Evolutionary conservation across 2,113 vertebrate species (phyloP), one percentile per base, ranked within the genome.

Genomic region (Clarias gariepinus): DNA sequence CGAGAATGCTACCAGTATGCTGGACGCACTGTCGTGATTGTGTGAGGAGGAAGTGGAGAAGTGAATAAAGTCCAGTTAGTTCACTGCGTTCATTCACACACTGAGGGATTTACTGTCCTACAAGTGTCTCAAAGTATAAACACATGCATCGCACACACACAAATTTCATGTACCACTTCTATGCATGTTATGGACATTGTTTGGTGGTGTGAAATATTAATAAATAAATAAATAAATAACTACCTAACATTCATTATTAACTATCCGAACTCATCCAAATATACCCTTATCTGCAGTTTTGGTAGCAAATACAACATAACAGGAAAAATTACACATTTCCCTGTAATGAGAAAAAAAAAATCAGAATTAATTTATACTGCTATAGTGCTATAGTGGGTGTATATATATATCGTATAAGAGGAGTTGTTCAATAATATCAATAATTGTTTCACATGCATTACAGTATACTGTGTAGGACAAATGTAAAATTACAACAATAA

Each of bases 31-130:
- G 52, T 76, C 33, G 28, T 73, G 36, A n/a, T 5, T 3, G 55
- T 68, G 3, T 36, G 25, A 86, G 63, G 58, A 80, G 64, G 23
- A 58, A 57, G 57, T 73, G 76, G 63, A 81, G 74, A 19, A 18
- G 77, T 58, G 64, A 30, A 68, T 55, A 63, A 19, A 28, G 41
- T 87, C 53, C 73, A 82, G 79, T 76, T 66, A 90, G 68, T 80
- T 68, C 80, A 81, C 89, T 87, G 30, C 47, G 11, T 8, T 7
- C 57, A 21, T 58, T 47, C 47, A 8, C 8, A 47, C 21, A 36
- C 11, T 85, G 47, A 6, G 47, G 53, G 69, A 28, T 57, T 80
- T 0, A 68, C n/a, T 78, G 57, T 85, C 25, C 53, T 73, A 73
- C 4, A 16, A 30, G 15, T 16, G 53, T 79, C 53, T 57, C 53